Percentiles rank a stretch among this genome's conserved stretches.
These are phyloP conservation scores for Galaxias olidus DNA, from an alignment of 2,797 vertebrate species.

Conservation along the genomic window DNA sequence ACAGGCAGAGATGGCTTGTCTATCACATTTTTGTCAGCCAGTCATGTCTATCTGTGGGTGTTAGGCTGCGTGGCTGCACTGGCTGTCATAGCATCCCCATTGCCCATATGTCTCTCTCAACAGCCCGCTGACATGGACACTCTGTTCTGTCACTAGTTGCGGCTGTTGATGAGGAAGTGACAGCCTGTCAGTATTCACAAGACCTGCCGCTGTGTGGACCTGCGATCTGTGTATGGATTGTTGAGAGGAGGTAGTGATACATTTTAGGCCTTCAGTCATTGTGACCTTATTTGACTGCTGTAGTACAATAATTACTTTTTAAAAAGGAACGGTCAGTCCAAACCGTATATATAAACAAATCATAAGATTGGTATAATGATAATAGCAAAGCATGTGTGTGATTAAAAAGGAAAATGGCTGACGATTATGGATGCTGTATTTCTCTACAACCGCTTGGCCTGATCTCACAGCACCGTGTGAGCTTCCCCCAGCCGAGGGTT, in stretches of 20 bases:
- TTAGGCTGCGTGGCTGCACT: neutral
- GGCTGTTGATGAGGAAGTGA: neutral
- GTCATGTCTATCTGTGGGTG: neutral
- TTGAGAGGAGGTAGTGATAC: too few relatives aligned
- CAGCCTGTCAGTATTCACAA: neutral
- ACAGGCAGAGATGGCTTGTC: neutral
- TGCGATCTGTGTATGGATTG: too few relatives aligned
- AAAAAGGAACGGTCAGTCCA: neutral
- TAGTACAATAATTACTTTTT: neutral
- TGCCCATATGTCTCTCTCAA: neutral
- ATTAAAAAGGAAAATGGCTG: constrained; percentile 3
- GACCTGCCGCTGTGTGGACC: neutral
- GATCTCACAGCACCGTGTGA: neutral
- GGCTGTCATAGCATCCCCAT: neutral
- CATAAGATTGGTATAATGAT: too few relatives aligned
- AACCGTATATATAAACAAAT: neutral
- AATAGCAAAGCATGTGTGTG: too few relatives aligned
- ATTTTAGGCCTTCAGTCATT: neutral
- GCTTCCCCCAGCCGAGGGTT: constrained; percentile 5
- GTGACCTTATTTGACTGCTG: neutral
- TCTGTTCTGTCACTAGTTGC: neutral
- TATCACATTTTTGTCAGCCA: neutral
- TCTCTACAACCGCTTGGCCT: too few relatives aligned
- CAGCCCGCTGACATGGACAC: neutral
- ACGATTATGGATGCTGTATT: neutral